Conservation (phyloP, 2,797 vertebrate species). For the Decapterus maruadsi region DNA sequence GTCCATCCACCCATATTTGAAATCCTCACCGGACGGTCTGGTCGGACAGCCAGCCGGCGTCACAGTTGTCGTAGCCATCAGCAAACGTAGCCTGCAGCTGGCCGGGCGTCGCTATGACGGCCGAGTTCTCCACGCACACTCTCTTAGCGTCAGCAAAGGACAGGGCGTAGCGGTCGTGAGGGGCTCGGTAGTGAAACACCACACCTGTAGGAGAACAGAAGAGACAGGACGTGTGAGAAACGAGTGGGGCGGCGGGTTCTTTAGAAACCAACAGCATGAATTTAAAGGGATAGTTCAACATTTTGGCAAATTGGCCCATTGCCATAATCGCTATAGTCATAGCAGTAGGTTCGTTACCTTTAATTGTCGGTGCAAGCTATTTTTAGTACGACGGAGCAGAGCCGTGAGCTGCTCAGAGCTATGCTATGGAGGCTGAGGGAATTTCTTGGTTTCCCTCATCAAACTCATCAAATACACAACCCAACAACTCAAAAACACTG, state of each 20-base stretch:
- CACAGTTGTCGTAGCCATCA: slow-evolving; percentile 96
- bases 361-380: too few species aligned
- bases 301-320: too few species aligned
- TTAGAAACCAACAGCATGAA: not conserved
- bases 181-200: slow-evolving; percentile 95
- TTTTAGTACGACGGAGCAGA: too few species aligned
- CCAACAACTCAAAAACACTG: too few species aligned
- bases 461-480: too few species aligned
- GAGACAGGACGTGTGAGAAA: slow-evolving; percentile 21
- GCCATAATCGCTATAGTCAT: too few species aligned
- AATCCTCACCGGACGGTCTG: slow-evolving; percentile 90
- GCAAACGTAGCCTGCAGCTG: slow-evolving; percentile 95
- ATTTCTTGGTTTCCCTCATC: too few species aligned
- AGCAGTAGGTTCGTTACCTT: too few species aligned
- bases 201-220: slow-evolving; percentile 88
- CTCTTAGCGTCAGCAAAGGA: slow-evolving; percentile 88
- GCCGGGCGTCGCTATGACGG: slow-evolving; percentile 87
- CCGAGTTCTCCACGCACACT: slow-evolving; percentile 91
- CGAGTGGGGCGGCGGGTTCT: not conserved
- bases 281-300: too few species aligned
- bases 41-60: slow-evolving; percentile 95
- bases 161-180: slow-evolving; percentile 90
- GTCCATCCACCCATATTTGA: not conserved
- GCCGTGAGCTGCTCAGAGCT: too few species aligned
- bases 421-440: too few species aligned